These are phyloP conservation scores for Coracopsis vasa DNA, from an alignment of 2,113 vertebrate genomes.

Conservation along the genomic window DNA sequence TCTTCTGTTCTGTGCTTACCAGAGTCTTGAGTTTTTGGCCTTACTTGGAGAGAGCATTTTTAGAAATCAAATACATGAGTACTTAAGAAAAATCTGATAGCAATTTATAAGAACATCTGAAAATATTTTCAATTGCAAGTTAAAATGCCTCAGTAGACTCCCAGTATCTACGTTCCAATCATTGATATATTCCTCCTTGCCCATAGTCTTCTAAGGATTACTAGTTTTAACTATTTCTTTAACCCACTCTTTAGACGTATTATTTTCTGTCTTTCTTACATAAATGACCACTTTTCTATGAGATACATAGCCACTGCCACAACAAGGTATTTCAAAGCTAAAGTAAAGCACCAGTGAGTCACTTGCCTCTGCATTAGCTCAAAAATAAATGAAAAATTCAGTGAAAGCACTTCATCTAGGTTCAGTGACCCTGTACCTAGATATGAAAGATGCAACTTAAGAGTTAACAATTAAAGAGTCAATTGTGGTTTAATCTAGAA, in stretches of 20 bases:
- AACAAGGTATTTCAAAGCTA: neutral
- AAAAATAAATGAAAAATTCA: neutral
- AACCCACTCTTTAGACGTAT: neutral
- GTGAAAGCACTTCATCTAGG: neutral
- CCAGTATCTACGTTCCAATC: neutral
- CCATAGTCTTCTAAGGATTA: neutral
- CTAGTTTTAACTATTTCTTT: neutral
- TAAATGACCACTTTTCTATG: neutral
- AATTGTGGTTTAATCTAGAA: neutral
- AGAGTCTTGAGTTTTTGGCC: neutral
- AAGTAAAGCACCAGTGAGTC: neutral
- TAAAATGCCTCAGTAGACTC: neutral
- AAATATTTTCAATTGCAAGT: neutral
- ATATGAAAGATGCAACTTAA: neutral
- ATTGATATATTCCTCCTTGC: neutral
- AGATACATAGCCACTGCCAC: neutral
- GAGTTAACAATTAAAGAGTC: neutral
- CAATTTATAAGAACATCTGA: neutral
- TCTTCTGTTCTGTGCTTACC: neutral
- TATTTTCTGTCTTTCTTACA: neutral
- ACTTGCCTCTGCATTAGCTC: neutral
- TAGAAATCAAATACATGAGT: neutral
- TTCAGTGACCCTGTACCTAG: neutral
- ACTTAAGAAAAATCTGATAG: fast-evolving
- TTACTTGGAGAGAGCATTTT: neutral